Evolutionary conservation across 92 coral and sea anemone species (phyloP).

Genomic region (Muricea muricata): DNA sequence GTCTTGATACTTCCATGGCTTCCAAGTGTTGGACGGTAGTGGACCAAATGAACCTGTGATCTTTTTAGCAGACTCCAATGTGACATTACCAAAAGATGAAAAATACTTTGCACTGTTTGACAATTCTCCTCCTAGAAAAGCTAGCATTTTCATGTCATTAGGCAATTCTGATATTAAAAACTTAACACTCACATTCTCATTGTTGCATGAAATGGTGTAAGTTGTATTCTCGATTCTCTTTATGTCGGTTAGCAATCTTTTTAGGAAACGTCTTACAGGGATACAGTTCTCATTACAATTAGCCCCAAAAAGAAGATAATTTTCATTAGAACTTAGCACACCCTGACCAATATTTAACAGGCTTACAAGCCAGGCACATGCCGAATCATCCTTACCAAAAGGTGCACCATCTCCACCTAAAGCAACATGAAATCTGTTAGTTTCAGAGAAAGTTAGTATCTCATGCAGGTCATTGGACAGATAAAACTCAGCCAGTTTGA

Average conservation of each 20-base stretch:
- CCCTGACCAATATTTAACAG: conserved; percentile 30
- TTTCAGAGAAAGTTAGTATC: not conserved
- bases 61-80: not conserved
- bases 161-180: conserved; percentile 57
- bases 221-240: conserved; percentile 20
- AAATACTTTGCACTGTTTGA: conserved; percentile 58
- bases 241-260: conserved; percentile 7
- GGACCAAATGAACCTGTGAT: too few species aligned
- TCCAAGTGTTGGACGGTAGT: conserved; percentile 12
- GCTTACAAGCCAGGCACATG: conserved; percentile 55
- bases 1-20: conserved; percentile 35
- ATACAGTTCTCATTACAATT: conserved; percentile 37
- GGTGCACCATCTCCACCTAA: conserved; percentile 51
- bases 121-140: conserved; percentile 52
- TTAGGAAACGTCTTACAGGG: too few species aligned
- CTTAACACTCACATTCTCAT: conserved; percentile 8
- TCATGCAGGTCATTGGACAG: not conserved
- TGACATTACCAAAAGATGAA: conserved; percentile 45
- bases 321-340: conserved; percentile 43
- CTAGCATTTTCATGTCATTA: conserved; percentile 58
- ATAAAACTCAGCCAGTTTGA: not conserved
- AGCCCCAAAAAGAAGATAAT: conserved; percentile 40
- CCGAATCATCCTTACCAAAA: conserved; percentile 42
- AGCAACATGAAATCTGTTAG: conserved; percentile 42
- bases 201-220: conserved; percentile 27